These are phyloP conservation scores for Drosophila affinis DNA, from an alignment of 2,888 invertebrate genomes.

Conservation along the genomic window DNA sequence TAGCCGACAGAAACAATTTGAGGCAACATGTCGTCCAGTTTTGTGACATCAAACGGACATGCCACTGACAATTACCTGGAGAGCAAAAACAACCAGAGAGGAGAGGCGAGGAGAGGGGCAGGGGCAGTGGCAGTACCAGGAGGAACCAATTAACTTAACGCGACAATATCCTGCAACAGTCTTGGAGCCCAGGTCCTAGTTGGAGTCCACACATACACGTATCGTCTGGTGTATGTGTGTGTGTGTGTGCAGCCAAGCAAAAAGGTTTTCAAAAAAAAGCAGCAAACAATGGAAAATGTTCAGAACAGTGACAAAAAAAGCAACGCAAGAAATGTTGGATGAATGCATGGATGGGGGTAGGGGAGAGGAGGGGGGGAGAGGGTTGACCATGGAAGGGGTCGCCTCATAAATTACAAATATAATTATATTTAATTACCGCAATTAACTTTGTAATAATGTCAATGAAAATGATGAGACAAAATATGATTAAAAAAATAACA, in stretches of 20 bases:
- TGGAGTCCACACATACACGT: slow-evolving; percentile 18
- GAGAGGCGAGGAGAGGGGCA: neutral
- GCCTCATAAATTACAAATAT: slow-evolving; percentile 75
- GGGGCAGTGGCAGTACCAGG: neutral
- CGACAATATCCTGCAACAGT: slow-evolving; percentile 64
- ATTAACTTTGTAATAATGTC: slow-evolving; percentile 79
- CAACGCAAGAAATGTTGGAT: slow-evolving; percentile 40
- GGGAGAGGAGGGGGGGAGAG: neutral
- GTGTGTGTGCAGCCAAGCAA: slow-evolving; percentile 62
- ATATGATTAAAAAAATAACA: slow-evolving; percentile 66
- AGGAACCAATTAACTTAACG: slow-evolving; percentile 70
- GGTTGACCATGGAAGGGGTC: slow-evolving; percentile 69
- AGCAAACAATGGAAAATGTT: slow-evolving; percentile 54
- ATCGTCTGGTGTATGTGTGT: neutral
- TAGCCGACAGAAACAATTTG: slow-evolving; percentile 50
- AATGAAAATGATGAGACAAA: slow-evolving; percentile 77
- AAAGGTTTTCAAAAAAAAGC: slow-evolving; percentile 54
- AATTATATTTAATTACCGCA: slow-evolving; percentile 77
- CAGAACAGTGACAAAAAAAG: slow-evolving; percentile 30
- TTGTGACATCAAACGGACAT: slow-evolving; percentile 75
- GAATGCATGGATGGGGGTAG: neutral
- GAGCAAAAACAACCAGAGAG: slow-evolving; percentile 47
- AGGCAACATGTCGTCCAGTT: slow-evolving; percentile 56
- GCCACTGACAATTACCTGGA: slow-evolving; percentile 72
- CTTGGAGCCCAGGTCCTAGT: slow-evolving; percentile 26